phyloP scores from a whole-genome alignment of 2,113 vertebrate genomes.

The Mohoua ochrocephala region DNA sequence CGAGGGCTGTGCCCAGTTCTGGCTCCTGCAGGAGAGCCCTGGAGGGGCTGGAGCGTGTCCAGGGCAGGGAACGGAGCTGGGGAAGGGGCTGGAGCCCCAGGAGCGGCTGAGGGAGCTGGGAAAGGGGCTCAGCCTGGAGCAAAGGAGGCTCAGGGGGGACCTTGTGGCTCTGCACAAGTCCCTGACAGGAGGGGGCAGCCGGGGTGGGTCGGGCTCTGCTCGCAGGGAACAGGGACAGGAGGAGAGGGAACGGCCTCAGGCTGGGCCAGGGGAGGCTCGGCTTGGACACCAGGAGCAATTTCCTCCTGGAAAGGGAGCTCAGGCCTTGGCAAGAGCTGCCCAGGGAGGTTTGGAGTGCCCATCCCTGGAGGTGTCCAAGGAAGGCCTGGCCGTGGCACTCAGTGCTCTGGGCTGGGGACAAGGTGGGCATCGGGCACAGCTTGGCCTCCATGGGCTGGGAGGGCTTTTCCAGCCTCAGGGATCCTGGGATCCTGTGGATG shows the following conservation, averaged over 20 bases:
- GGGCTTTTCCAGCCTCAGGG: background rate
- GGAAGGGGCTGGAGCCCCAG: background rate
- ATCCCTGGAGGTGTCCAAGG: background rate
- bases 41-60: background rate
- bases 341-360: background rate
- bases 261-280: too few relatives aligned
- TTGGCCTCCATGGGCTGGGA: background rate
- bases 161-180: too few relatives aligned
- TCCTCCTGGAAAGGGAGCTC: too few relatives aligned
- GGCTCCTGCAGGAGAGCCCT: background rate
- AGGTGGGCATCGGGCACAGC: background rate
- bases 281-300: too few relatives aligned
- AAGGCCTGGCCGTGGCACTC: background rate
- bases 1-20: fast-evolving
- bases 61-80: background rate
- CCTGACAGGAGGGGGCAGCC: too few relatives aligned
- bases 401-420: background rate
- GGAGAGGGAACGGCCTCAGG: too few relatives aligned
- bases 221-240: too few relatives aligned
- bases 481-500: background rate
- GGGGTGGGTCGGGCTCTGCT: too few relatives aligned
- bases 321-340: too few relatives aligned
- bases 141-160: too few relatives aligned
- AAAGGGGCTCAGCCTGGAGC: too few relatives aligned
- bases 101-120: too few relatives aligned